Conservation (phyloP, 1,140 invertebrate species). For the Lasaia peninsularis region DNA sequence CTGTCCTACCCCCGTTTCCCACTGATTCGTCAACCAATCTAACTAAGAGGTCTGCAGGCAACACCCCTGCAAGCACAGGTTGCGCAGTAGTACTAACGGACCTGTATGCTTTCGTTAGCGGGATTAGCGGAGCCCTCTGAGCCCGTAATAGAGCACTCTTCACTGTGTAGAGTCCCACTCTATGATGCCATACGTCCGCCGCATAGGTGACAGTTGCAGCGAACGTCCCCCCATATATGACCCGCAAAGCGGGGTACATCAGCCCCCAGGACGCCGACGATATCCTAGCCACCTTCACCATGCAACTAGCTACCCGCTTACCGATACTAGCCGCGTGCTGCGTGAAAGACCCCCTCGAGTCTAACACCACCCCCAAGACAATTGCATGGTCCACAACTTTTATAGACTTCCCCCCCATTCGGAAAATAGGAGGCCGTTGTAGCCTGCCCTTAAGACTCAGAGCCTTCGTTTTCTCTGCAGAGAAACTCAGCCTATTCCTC, state of each 20-base stretch:
- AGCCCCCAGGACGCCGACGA: neutral
- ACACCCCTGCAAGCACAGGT: conserved; percentile 6
- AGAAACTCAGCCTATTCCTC: too few relatives aligned
- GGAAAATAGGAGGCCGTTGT: too few relatives aligned
- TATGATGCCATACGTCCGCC: too few relatives aligned
- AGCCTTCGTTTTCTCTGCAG: too few relatives aligned
- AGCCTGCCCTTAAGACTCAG: too few relatives aligned
- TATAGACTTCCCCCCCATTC: too few relatives aligned
- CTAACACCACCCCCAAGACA: too few relatives aligned
- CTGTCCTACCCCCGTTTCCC: neutral
- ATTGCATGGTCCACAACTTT: too few relatives aligned
- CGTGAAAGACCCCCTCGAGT: too few relatives aligned
- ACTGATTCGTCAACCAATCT: neutral
- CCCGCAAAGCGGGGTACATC: neutral
- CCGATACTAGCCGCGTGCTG: too few relatives aligned
- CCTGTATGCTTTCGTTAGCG: conserved; percentile 11
- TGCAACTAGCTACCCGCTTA: neutral
- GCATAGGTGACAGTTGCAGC: neutral
- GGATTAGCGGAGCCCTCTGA: too few relatives aligned
- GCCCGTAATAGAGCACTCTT: neutral
- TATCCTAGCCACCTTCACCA: neutral
- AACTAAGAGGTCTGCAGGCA: conserved; percentile 17
- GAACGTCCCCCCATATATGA: neutral
- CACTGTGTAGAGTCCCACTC: neutral
- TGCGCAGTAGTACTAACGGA: conserved; percentile 2